Evolutionary conservation across 1,140 invertebrate genomes (phyloP).

Genomic region (Paraescarpia echinospica): DNA sequence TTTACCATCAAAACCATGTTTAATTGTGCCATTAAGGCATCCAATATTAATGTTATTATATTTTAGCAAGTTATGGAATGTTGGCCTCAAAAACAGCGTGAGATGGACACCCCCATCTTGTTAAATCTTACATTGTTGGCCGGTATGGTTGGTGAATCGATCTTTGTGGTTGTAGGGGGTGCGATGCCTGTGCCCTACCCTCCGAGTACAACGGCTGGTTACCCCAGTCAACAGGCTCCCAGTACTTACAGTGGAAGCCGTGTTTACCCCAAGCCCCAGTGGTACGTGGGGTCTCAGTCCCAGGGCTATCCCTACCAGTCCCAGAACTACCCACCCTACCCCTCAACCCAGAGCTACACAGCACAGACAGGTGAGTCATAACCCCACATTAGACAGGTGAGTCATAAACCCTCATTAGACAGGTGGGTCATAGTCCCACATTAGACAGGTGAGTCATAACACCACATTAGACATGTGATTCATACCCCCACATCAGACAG

Average conservation of each 20-base stretch:
- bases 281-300: constrained; percentile 37
- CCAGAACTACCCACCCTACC: constrained; percentile 26
- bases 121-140: background rate
- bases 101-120: background rate
- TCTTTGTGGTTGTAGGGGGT: constrained; percentile 22
- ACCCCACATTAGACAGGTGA: background rate
- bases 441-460: too few species aligned
- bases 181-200: constrained; percentile 31
- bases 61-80: too few species aligned
- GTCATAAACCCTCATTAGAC: too few species aligned
- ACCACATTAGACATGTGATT: too few species aligned
- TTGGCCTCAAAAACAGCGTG: too few species aligned
- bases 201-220: background rate
- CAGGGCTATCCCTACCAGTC: constrained; percentile 51
- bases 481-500: too few species aligned
- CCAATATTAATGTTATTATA: too few species aligned
- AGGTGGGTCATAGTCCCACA: too few species aligned
- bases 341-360: constrained; percentile 22
- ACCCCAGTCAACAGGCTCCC: background rate
- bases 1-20: too few species aligned
- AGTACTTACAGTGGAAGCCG: constrained; percentile 15
- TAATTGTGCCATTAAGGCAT: too few species aligned
- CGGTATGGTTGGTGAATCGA: background rate
- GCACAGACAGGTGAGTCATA: constrained; percentile 63
- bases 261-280: constrained; percentile 21